phyloP scores from a whole-genome alignment of 2,797 vertebrate species.

The Helarctos malayanus region DNA sequence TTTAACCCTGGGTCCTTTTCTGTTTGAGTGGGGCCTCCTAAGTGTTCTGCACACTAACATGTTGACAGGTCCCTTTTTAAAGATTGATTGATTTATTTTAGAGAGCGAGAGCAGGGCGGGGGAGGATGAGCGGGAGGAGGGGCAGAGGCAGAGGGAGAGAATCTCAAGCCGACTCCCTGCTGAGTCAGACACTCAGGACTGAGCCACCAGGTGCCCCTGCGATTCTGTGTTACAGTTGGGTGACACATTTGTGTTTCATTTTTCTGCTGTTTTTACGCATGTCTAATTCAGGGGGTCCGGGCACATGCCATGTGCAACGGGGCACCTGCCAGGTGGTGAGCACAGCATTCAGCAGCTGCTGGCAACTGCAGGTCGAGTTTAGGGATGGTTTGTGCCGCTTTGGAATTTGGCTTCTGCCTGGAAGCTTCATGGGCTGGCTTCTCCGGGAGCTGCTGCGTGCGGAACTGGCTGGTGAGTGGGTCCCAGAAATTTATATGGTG shows the following conservation, averaged over 20 bases:
- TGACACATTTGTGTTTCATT: not conserved
- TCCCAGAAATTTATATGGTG: too few species aligned
- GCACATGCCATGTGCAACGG: accelerated
- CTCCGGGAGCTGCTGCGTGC: not conserved
- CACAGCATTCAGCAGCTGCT: not conserved
- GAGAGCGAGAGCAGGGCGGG: not conserved
- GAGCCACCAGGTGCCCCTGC: not conserved
- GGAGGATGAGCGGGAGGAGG: not conserved
- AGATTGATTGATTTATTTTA: not conserved
- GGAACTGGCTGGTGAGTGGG: accelerated
- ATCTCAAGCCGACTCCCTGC: not conserved
- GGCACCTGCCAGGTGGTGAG: not conserved
- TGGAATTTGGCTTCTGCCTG: not conserved
- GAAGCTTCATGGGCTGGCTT: not conserved
- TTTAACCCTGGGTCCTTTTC: too few species aligned
- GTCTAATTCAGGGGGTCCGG: not conserved
- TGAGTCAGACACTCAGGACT: not conserved
- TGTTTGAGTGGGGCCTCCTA: not conserved
- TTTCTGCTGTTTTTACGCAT: not conserved
- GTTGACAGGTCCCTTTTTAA: not conserved
- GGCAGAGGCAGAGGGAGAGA: not conserved
- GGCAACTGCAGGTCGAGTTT: not conserved
- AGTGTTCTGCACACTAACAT: not conserved
- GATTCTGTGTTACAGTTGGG: too few species aligned
- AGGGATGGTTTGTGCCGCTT: not conserved